Conservation (phyloP, 2,888 invertebrate genomes). For the Sialis lutaria region DNA sequence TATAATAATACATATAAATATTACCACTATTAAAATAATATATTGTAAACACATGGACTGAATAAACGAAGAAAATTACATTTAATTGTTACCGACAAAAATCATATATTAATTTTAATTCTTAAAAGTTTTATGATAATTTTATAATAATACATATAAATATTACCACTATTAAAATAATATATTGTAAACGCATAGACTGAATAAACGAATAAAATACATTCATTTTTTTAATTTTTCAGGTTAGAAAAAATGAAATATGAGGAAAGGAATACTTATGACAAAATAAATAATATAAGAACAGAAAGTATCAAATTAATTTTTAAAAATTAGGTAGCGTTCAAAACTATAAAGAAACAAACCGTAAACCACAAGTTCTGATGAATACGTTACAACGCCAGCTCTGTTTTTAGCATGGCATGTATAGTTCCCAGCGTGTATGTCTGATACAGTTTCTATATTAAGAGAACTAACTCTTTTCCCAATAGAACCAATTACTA, state of each 20-base stretch:
- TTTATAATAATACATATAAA: too few species aligned
- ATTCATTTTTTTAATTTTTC: too few species aligned
- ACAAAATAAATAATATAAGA: too few species aligned
- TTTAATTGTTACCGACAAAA: conserved; percentile 3
- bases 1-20: too few species aligned
- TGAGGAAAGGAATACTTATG: conserved; percentile 16
- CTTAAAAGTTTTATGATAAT: too few species aligned
- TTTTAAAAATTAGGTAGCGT: conserved; percentile 3
- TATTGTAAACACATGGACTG: too few species aligned
- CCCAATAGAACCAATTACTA: conserved; percentile 29
- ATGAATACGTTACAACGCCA: conserved; percentile 13
- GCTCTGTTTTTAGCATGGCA: conserved; percentile 44
- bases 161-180: too few species aligned
- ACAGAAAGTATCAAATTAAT: neutral
- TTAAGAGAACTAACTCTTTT: conserved; percentile 37
- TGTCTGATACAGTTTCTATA: conserved; percentile 48
- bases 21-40: too few species aligned
- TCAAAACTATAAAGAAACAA: conserved; percentile 8
- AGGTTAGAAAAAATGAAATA: neutral
- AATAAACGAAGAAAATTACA: too few species aligned
- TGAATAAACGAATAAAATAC: too few species aligned
- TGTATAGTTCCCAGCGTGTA: conserved; percentile 45
- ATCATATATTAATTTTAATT: too few species aligned
- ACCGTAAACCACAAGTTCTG: neutral
- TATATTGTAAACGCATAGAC: too few species aligned